These are phyloP conservation scores for Parascotia fuliginaria DNA, from an alignment of 2,888 invertebrate genomes.

Conservation along the genomic window DNA sequence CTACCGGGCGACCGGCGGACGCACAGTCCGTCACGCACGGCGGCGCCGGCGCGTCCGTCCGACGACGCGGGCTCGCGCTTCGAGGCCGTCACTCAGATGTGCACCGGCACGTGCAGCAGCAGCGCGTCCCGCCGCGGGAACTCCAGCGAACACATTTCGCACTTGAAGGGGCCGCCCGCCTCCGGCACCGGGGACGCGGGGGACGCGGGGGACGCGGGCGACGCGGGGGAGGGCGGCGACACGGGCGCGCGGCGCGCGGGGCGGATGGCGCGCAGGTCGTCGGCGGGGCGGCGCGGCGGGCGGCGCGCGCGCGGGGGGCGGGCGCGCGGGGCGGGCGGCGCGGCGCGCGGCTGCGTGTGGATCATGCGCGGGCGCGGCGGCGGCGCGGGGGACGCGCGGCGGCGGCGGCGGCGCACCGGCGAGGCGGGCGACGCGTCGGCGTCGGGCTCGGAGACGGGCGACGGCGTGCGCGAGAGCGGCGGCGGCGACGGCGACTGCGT, in stretches of 20 bases:
- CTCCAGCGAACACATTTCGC: slow-evolving; percentile 93
- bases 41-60: neutral
- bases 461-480: slow-evolving; percentile 46
- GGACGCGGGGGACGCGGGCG: slow-evolving; percentile 39
- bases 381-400: slow-evolving; percentile 54
- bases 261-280: slow-evolving; percentile 72
- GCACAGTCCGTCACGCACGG: neutral
- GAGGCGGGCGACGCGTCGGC: slow-evolving; percentile 47
- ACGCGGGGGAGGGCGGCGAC: slow-evolving; percentile 18
- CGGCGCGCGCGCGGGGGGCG: slow-evolving; percentile 56
- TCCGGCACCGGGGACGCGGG: slow-evolving; percentile 42
- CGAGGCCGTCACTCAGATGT: slow-evolving; percentile 86
- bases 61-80: neutral
- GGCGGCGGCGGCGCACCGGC: slow-evolving; percentile 21
- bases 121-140: slow-evolving; percentile 91
- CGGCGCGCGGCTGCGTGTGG: slow-evolving; percentile 88
- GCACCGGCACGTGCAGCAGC: slow-evolving; percentile 91
- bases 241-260: slow-evolving; percentile 46
- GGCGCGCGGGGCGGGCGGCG: slow-evolving; percentile 59
- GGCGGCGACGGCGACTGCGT: slow-evolving; percentile 39
- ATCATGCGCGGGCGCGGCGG: slow-evolving; percentile 90
- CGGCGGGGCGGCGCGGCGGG: slow-evolving; percentile 74
- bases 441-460: slow-evolving; percentile 41
- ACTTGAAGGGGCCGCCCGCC: slow-evolving; percentile 88
- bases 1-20: no score